Base-by-base conservation (phyloP, 2,888 invertebrate genomes). In the Ashinkailepas kermadecensis region DNA sequence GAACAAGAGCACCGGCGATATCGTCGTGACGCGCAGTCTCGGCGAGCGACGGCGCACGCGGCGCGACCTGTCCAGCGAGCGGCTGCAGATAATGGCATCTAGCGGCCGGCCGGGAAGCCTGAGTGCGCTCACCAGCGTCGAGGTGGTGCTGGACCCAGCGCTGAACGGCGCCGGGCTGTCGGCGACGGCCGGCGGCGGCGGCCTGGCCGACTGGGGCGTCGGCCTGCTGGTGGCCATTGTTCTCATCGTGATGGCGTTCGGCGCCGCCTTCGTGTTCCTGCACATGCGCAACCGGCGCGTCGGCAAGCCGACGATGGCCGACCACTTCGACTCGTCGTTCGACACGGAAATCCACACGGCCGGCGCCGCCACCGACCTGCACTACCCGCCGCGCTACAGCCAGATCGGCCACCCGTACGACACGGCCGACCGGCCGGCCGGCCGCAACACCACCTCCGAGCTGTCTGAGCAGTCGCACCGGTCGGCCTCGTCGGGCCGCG, bases 401-500 rank as follows among this genome's bases (percentile, higher is more conserved):
- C 95, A 96, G 87, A 95, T 96, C 84, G 70, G 23, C 25, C 94
- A 95, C 0, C 83, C 85, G 12, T 85, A 86, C 81, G 84, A 92
- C 39, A 21, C 78, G 56, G 78, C 78, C 25, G 70, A 4, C 15
- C 70, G 70, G 39, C 85, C 85, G 67, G 87, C 88, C 81, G 86
- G 86, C 82, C 70, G 70, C 39, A 70, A 70, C 70, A 89, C 95
- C 0, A 95, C 95, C 0, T 96, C 96, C 0, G 96, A 97, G 86
- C 89, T 97, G 12, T 96, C 96, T 0, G 96, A 95, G 4, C 96
- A 96, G 62, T 97, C 97, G 84, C 96, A 96, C 86, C 78, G 83
- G 58, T 96, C 96, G 0, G 97, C 97, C 0, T 97, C 97, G 0
- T 97, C 97, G 86, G 98, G 98, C 10, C 90, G 97, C 78, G 98